A percentile compares a stretch with the other conserved stretches of the same genome.
Conservation (phyloP, 2,113 vertebrate genomes). For the Rhabdornis inornatus region DNA sequence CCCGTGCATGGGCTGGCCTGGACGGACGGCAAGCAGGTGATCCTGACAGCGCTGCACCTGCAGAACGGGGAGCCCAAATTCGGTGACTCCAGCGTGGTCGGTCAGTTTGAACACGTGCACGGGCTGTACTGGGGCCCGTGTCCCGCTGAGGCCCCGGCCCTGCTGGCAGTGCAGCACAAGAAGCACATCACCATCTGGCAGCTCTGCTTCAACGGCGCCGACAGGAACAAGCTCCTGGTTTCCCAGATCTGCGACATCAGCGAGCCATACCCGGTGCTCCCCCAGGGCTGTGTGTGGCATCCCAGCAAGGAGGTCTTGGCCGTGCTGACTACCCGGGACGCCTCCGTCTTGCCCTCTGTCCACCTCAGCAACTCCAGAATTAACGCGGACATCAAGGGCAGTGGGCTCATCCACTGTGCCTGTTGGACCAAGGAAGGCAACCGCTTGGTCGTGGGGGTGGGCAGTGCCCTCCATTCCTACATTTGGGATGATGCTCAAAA, state of each 20-base stretch:
- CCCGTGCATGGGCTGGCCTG: constrained; percentile 88
- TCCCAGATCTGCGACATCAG: constrained; percentile 88
- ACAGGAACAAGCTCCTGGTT: constrained; percentile 87
- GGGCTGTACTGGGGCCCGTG: constrained; percentile 86
- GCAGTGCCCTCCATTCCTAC: constrained; percentile 88
- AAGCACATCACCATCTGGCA: constrained; percentile 89
- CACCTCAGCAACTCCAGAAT: constrained; percentile 78
- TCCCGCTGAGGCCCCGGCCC: constrained; percentile 75
- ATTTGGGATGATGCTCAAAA: constrained; percentile 89
- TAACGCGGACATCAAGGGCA: constrained; percentile 80
- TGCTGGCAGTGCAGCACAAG: constrained; percentile 89
- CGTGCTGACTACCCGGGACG: constrained; percentile 82
- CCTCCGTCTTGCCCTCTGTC: constrained; percentile 82
- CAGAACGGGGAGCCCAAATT: constrained; percentile 77
- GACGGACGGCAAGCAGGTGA: constrained; percentile 91
- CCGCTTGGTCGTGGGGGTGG: constrained; percentile 87
- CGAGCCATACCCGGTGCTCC: constrained; percentile 82
- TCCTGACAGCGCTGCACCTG: constrained; percentile 78
- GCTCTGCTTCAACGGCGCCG: constrained; percentile 78
- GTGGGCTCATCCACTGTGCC: constrained; percentile 85
- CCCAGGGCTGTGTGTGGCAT: constrained; percentile 90
- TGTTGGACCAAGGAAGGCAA: constrained; percentile 92
- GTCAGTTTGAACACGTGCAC: constrained; percentile 89
- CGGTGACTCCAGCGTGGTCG: constrained; percentile 85
- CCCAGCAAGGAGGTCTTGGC: constrained; percentile 83